These are phyloP conservation scores for Caenorhabditis brenneri DNA, from an alignment of 1,140 invertebrate species.

Conservation along the genomic window DNA sequence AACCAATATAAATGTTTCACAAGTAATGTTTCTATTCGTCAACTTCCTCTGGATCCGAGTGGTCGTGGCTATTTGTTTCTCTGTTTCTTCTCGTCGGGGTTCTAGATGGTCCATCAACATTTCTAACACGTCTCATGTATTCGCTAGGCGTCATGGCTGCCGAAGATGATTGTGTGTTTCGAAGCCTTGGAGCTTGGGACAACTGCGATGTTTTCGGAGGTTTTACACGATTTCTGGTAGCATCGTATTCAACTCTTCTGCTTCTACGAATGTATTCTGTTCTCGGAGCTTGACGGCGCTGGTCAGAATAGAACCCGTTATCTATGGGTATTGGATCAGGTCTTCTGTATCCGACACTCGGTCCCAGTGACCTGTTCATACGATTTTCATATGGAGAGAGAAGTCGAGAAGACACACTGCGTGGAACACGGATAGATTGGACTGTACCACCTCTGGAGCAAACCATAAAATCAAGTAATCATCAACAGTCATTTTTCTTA, in stretches of 20 bases:
- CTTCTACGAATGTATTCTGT: background rate
- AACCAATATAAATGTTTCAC: background rate
- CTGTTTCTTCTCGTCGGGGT: conserved; percentile 7
- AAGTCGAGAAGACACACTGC: background rate
- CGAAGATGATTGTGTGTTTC: no score
- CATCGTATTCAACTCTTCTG: background rate
- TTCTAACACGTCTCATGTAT: background rate
- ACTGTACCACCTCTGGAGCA: no score
- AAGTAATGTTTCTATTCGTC: background rate
- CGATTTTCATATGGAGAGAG: background rate
- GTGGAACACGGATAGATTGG: conserved; percentile 1
- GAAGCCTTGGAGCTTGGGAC: no score
- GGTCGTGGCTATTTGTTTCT: no score
- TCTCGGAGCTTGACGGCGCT: background rate
- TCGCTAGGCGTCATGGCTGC: background rate
- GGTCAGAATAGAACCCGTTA: background rate
- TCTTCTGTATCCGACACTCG: background rate
- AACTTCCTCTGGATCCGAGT: background rate
- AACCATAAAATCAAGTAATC: no score
- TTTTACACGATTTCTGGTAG: no score
- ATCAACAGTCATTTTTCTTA: background rate
- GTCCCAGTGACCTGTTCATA: background rate
- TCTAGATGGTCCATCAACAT: background rate
- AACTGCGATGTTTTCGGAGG: no score
- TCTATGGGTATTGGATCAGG: no score